phyloP scores from a whole-genome alignment of 2,113 vertebrate species.

The Elephas maximus region DNA sequence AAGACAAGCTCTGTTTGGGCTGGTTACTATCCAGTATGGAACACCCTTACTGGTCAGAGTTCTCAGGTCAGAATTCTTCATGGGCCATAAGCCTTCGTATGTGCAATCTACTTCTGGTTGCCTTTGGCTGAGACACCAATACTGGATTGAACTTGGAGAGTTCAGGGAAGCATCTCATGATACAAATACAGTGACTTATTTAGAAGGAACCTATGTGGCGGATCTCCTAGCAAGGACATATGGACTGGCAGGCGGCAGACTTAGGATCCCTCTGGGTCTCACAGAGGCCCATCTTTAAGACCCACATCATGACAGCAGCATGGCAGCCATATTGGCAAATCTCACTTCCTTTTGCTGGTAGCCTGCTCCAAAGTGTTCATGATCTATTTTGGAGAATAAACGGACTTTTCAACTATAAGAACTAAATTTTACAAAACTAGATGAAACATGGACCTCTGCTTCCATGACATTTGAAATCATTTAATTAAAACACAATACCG shows the following conservation, averaged over 20 bases:
- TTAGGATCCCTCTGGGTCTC: background rate
- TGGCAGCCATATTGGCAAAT: background rate
- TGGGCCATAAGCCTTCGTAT: background rate
- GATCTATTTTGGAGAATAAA: background rate
- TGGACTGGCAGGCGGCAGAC: background rate
- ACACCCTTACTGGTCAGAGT: background rate
- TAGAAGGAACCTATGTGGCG: background rate
- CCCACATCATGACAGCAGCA: accelerated
- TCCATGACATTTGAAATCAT: constrained; percentile 36
- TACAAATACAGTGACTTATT: background rate
- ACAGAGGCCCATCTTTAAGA: background rate
- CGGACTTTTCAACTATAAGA: background rate
- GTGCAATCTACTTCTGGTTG: background rate
- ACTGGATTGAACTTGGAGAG: background rate
- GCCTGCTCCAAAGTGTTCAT: background rate
- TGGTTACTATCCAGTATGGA: background rate
- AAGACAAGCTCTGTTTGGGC: background rate
- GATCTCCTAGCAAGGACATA: background rate
- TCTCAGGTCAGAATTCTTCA: background rate
- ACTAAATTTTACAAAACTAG: constrained; percentile 57
- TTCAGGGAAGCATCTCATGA: background rate
- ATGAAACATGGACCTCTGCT: background rate
- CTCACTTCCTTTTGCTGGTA: background rate
- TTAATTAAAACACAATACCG: constrained; percentile 51
- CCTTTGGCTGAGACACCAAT: background rate